Evolutionary conservation across 2,797 vertebrate species (phyloP).

Genomic region (Rhynchotus rufescens): DNA sequence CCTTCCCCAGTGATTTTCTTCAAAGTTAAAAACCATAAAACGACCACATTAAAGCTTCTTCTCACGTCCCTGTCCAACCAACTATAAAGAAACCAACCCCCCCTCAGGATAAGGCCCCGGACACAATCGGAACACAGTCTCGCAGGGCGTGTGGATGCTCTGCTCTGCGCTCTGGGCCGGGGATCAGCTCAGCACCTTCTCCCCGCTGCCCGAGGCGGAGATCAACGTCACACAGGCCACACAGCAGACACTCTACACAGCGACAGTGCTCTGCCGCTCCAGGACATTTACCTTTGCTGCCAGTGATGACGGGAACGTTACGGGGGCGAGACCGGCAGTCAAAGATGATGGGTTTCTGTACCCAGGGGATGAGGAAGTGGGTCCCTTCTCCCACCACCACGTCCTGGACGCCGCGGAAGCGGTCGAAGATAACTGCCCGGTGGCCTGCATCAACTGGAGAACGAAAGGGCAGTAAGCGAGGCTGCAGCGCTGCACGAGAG

Average conservation of each 20-base stretch:
- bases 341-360: slow-evolving; percentile 96
- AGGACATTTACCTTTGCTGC: slow-evolving; percentile 91
- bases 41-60: background rate
- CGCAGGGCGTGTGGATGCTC: background rate
- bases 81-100: background rate
- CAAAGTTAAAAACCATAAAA: background rate
- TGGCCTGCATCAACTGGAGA: slow-evolving; percentile 93
- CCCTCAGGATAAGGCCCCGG: background rate
- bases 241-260: background rate
- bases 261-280: fast-evolving
- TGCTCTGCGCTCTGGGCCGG: background rate
- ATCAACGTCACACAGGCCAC: background rate
- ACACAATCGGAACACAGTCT: background rate
- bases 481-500: fast-evolving
- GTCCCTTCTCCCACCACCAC: slow-evolving; percentile 91
- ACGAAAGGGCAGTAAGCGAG: background rate
- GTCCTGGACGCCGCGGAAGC: slow-evolving; percentile 93
- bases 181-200: background rate
- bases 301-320: slow-evolving; percentile 95
- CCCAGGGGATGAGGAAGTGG: slow-evolving; percentile 97
- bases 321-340: slow-evolving; percentile 96
- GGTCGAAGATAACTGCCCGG: slow-evolving; percentile 94
- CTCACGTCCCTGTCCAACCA: background rate
- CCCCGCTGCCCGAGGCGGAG: background rate
- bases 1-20: background rate